Evolutionary conservation across 2,113 vertebrate genomes (phyloP).

Genomic region (Grus americana): DNA sequence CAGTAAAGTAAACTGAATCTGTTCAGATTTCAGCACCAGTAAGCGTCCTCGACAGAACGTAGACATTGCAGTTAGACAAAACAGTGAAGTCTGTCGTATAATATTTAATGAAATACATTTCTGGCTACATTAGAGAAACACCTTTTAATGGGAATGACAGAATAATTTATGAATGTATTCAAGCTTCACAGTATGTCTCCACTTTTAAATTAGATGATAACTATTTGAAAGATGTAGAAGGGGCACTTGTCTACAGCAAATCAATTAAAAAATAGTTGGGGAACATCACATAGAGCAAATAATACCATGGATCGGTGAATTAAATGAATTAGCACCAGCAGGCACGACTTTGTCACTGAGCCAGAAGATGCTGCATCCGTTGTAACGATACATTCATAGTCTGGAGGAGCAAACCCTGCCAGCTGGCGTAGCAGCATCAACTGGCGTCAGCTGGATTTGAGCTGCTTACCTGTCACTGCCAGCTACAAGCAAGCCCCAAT

Average conservation of each 20-base stretch:
- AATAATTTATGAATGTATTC: not conserved
- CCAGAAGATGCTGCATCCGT: slow-evolving; percentile 17
- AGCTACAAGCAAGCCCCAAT: not conserved
- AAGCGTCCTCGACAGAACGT: slow-evolving; percentile 52
- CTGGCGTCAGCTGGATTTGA: not conserved
- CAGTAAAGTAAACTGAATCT: slow-evolving; percentile 69
- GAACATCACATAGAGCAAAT: not conserved
- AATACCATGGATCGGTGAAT: not conserved
- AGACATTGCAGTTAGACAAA: slow-evolving; percentile 58
- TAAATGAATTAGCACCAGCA: not conserved
- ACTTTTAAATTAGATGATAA: not conserved
- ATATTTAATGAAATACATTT: slow-evolving; percentile 53
- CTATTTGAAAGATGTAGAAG: not conserved
- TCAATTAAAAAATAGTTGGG: not conserved
- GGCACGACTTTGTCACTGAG: slow-evolving; percentile 12
- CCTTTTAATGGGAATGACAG: slow-evolving; percentile 51
- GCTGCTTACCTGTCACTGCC: slow-evolving; percentile 52
- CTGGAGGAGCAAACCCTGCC: not conserved
- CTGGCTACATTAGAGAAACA: slow-evolving; percentile 48
- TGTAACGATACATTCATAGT: not conserved
- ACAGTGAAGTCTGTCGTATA: slow-evolving; percentile 51
- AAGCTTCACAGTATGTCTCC: not conserved
- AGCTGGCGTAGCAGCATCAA: not conserved
- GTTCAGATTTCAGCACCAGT: slow-evolving; percentile 66
- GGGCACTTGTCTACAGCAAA: not conserved